A percentile compares a stretch with the other conserved stretches of the same genome.
Evolutionary conservation across 2,113 vertebrate genomes (phyloP).

Genomic region (Paedocypris sp.): DNA sequence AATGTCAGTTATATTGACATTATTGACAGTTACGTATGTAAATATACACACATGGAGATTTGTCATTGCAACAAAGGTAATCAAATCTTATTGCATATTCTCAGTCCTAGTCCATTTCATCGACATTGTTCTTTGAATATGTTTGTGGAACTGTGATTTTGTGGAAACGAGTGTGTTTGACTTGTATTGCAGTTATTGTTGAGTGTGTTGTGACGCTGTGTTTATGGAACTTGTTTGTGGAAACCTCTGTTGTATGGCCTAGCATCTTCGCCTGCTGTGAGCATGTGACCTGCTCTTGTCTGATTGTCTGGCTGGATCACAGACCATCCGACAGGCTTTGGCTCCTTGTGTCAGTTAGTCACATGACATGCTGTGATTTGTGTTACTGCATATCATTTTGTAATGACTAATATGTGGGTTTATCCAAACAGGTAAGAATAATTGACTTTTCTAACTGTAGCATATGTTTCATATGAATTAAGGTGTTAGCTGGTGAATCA

Average conservation of each 20-base stretch:
- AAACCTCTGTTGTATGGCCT: slow-evolving; percentile 10
- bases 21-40: no score
- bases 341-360: slow-evolving; percentile 8
- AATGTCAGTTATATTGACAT: no score
- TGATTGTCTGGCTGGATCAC: slow-evolving; percentile 15
- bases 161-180: not conserved
- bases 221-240: slow-evolving; percentile 6
- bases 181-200: no score
- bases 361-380: not conserved
- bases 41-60: no score
- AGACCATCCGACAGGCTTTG: slow-evolving; percentile 8
- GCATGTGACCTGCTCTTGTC: slow-evolving; percentile 9
- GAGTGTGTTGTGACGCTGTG: slow-evolving; percentile 5
- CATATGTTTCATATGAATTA: not conserved
- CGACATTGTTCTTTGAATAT: no score
- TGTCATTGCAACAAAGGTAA: no score
- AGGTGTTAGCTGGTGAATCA: not conserved
- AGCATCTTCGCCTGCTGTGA: slow-evolving; percentile 16
- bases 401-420: not conserved
- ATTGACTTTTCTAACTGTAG: not conserved
- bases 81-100: no score
- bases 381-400: not conserved
- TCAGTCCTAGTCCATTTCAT: no score
- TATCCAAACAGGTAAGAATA: not conserved
- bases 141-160: no score